Conservation (phyloP, 2,888 invertebrate species). For the Malachius bipustulatus region DNA sequence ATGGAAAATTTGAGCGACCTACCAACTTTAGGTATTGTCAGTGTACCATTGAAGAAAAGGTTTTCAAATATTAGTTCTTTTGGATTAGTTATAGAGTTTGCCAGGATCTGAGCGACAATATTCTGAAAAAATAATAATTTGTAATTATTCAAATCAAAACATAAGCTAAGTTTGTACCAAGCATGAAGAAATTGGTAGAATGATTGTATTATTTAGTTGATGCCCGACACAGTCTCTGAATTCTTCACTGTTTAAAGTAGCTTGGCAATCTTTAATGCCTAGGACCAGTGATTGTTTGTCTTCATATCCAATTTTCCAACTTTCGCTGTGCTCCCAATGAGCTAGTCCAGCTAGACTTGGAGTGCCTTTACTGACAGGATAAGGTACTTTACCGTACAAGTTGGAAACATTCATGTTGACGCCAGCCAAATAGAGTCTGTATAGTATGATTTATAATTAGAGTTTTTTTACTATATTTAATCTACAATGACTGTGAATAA, state of each 20-base stretch:
- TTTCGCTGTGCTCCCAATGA: slow-evolving; percentile 80
- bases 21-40: slow-evolving; percentile 30
- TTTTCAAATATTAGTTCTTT: slow-evolving; percentile 33
- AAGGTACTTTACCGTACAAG: slow-evolving; percentile 64
- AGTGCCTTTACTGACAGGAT: slow-evolving; percentile 79
- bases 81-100: slow-evolving; percentile 22
- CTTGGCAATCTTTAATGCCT: slow-evolving; percentile 33
- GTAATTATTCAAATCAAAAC: not conserved
- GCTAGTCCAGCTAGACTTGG: slow-evolving; percentile 72
- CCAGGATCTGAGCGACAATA: slow-evolving; percentile 24
- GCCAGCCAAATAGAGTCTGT: slow-evolving; percentile 68
- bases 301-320: slow-evolving; percentile 47
- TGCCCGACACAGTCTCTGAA: slow-evolving; percentile 31
- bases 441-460: too few species aligned
- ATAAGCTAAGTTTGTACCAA: slow-evolving; percentile 21
- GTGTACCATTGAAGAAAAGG: slow-evolving; percentile 29
- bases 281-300: slow-evolving; percentile 29
- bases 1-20: slow-evolving; percentile 9
- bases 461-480: too few species aligned
- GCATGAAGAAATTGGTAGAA: slow-evolving; percentile 29
- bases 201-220: slow-evolving; percentile 29
- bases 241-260: slow-evolving; percentile 40
- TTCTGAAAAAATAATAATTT: slow-evolving; percentile 20
- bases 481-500: too few species aligned
- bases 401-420: slow-evolving; percentile 62